Evolutionary conservation across 2,888 invertebrate species (phyloP).

Genomic region (Pyrrhia umbra): DNA sequence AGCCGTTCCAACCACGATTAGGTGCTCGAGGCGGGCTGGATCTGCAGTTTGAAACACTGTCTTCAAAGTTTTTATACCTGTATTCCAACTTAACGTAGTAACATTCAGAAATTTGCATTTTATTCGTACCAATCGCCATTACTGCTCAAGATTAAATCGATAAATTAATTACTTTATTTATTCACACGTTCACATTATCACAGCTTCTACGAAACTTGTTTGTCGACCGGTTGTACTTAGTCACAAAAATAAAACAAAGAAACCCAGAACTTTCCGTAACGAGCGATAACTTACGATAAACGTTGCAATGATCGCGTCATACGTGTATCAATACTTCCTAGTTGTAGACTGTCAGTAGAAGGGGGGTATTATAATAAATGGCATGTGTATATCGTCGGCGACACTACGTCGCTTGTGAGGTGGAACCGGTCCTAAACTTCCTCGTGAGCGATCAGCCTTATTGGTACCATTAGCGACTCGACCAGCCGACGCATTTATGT

Average conservation of each 20-base stretch:
- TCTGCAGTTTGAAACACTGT: constrained; percentile 57
- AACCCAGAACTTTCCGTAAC: constrained; percentile 66
- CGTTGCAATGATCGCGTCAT: constrained; percentile 73
- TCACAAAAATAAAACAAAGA: constrained; percentile 62
- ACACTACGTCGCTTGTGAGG: constrained; percentile 73
- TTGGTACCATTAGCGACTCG: constrained; percentile 77
- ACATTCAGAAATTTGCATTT: constrained; percentile 43
- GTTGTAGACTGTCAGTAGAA: constrained; percentile 76
- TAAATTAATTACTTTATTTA: constrained; percentile 58
- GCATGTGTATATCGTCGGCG: constrained; percentile 78
- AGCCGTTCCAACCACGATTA: constrained; percentile 76
- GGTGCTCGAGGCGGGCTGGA: constrained; percentile 58
- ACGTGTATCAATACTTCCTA: constrained; percentile 74
- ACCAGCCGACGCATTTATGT: constrained; percentile 61
- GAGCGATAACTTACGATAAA: constrained; percentile 69
- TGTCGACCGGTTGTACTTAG: constrained; percentile 40
- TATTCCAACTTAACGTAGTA: constrained; percentile 27
- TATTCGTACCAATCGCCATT: constrained; percentile 27
- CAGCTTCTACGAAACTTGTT: constrained; percentile 52
- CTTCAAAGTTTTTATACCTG: constrained; percentile 43
- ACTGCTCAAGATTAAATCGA: constrained; percentile 30
- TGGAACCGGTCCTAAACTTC: constrained; percentile 83
- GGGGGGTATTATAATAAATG: constrained; percentile 83
- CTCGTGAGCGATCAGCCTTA: constrained; percentile 81
- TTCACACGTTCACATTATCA: constrained; percentile 49